phyloP scores from a whole-genome alignment of 2,888 invertebrate species.

The Ennomos quercinarius region DNA sequence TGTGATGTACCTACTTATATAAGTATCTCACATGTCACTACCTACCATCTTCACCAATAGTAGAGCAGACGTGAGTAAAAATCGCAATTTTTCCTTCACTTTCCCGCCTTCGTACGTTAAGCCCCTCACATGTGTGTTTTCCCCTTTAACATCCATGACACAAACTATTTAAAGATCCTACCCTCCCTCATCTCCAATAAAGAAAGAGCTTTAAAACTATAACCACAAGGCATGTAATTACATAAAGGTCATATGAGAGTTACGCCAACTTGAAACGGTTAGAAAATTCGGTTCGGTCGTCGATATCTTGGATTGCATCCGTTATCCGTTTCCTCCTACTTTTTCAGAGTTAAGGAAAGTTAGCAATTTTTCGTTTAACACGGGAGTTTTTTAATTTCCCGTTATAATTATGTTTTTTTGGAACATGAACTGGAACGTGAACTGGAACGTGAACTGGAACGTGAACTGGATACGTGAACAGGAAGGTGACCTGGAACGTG shows the following conservation, averaged over 20 bases:
- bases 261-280: constrained; percentile 1
- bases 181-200: not conserved
- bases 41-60: constrained; percentile 62
- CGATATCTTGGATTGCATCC: constrained; percentile 31
- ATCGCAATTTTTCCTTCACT: constrained; percentile 61
- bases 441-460: too few relatives aligned
- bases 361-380: too few relatives aligned
- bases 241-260: not conserved
- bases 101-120: constrained; percentile 55
- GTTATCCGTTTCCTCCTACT: constrained; percentile 16
- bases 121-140: constrained; percentile 41
- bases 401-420: too few relatives aligned
- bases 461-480: too few relatives aligned
- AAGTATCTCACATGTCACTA: constrained; percentile 13
- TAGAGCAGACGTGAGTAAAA: constrained; percentile 53
- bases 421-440: too few relatives aligned
- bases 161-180: constrained; percentile 3
- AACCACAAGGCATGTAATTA: not conserved
- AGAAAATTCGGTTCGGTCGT: constrained; percentile 28
- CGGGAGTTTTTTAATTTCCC: too few relatives aligned
- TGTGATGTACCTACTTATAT: too few relatives aligned
- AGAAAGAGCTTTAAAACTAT: constrained; percentile 3
- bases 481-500: too few relatives aligned
- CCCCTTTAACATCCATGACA: constrained; percentile 42
- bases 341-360: too few relatives aligned